Conservation (phyloP, 2,888 invertebrate species). For the Hydriomena furcata region DNA sequence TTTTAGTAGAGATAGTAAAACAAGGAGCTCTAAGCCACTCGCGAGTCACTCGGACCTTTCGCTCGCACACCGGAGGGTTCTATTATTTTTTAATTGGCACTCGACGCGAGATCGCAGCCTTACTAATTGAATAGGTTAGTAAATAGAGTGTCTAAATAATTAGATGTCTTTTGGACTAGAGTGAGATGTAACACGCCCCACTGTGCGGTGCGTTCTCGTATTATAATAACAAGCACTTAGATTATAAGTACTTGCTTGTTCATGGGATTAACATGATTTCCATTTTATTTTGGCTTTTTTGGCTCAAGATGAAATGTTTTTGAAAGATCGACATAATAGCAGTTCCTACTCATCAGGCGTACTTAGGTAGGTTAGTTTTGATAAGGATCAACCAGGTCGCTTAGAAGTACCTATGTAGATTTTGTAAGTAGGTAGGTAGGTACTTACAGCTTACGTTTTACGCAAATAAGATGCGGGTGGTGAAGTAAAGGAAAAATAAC, state of each 20-base stretch:
- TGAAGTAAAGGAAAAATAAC: conserved; percentile 24
- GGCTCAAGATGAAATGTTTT: too few species aligned
- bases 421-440: conserved; percentile 30
- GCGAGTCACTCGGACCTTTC: conserved; percentile 47
- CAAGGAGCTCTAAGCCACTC: conserved; percentile 40
- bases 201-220: conserved; percentile 40
- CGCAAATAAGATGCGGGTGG: conserved; percentile 31
- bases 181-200: conserved; percentile 45
- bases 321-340: too few species aligned
- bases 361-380: too few species aligned
- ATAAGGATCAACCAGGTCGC: conserved; percentile 21
- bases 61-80: conserved; percentile 63
- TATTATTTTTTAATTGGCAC: conserved; percentile 82
- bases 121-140: conserved; percentile 79
- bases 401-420: conserved; percentile 20
- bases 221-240: too few species aligned
- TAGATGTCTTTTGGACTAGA: conserved; percentile 69
- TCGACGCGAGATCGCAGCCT: conserved; percentile 68
- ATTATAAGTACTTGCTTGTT: too few species aligned
- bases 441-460: conserved; percentile 11
- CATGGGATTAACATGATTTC: too few species aligned
- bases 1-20: conserved; percentile 36
- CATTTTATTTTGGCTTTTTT: too few species aligned
- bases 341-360: not conserved
- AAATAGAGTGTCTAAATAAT: conserved; percentile 80